Conservation (phyloP, 1,140 invertebrate species). For the Eubasilissa regina region DNA sequence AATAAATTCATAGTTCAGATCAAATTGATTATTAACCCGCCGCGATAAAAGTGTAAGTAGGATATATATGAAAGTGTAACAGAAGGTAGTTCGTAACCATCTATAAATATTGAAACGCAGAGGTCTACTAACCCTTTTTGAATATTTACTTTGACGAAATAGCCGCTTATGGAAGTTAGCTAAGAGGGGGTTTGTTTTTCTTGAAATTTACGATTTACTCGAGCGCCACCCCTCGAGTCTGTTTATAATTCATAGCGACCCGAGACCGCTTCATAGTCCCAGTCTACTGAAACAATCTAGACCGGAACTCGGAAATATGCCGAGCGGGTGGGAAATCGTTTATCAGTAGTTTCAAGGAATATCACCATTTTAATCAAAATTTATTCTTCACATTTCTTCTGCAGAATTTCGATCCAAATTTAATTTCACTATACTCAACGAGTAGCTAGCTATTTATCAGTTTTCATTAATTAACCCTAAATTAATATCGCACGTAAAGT, state of each 20-base stretch:
- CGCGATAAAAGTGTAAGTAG: no score
- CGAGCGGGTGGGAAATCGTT: not conserved
- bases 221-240: not conserved
- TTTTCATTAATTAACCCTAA: no score
- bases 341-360: not conserved
- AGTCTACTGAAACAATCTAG: not conserved
- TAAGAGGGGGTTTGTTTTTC: constrained; percentile 28
- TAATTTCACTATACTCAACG: no score
- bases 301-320: not conserved
- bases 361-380: not conserved
- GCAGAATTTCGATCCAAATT: no score
- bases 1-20: no score
- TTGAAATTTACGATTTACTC: constrained; percentile 28
- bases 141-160: constrained; percentile 32
- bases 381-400: no score
- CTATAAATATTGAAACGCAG: not conserved
- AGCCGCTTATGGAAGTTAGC: not conserved
- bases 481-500: no score
- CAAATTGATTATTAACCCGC: no score
- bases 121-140: constrained; percentile 20
- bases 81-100: no score
- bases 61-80: no score
- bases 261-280: not conserved
- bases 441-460: no score
- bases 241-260: constrained; percentile 22